These are phyloP conservation scores for Rhinogobius similis DNA, from an alignment of 2,113 vertebrate genomes.

Conservation along the genomic window DNA sequence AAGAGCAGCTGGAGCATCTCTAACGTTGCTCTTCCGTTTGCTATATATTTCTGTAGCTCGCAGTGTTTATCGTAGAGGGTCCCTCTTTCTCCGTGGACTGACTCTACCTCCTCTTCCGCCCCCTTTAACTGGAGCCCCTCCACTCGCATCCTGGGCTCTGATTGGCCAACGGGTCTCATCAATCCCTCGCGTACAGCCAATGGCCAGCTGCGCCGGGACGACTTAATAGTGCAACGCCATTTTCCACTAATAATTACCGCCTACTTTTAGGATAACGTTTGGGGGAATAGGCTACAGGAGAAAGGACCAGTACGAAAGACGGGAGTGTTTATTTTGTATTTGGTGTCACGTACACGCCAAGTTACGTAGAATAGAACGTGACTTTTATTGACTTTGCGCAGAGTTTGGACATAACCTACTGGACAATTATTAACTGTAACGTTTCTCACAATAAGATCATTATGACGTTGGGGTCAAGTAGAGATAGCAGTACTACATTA, in stretches of 20 bases:
- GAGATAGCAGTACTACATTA: neutral
- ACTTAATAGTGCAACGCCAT: conserved; percentile 81
- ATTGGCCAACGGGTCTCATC: conserved; percentile 84
- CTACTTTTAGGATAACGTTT: conserved; percentile 78
- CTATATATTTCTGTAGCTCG: conserved; percentile 75
- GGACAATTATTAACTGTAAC: neutral
- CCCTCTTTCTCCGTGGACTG: conserved; percentile 82
- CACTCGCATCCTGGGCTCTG: conserved; percentile 71
- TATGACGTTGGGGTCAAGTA: neutral
- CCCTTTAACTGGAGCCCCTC: conserved; percentile 86
- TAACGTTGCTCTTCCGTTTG: conserved; percentile 62
- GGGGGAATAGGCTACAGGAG: conserved; percentile 27
- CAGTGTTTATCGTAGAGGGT: conserved; percentile 79
- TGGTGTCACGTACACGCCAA: conserved; percentile 18
- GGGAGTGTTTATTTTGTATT: conserved; percentile 38
- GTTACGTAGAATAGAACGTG: conserved; percentile 1
- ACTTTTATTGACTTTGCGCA: neutral
- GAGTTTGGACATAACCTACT: neutral
- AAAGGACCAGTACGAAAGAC: conserved; percentile 44
- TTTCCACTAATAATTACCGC: conserved; percentile 77
- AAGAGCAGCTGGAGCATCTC: conserved; percentile 73
- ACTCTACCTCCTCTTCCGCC: conserved; percentile 84
- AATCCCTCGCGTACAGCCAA: conserved; percentile 82
- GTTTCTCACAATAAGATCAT: neutral
- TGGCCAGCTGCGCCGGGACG: conserved; percentile 71